A percentile compares a stretch with the other conserved stretches of the same genome.
phyloP scores from a whole-genome alignment of 2,888 invertebrate species.

The Lasioglossum villosulum region DNA sequence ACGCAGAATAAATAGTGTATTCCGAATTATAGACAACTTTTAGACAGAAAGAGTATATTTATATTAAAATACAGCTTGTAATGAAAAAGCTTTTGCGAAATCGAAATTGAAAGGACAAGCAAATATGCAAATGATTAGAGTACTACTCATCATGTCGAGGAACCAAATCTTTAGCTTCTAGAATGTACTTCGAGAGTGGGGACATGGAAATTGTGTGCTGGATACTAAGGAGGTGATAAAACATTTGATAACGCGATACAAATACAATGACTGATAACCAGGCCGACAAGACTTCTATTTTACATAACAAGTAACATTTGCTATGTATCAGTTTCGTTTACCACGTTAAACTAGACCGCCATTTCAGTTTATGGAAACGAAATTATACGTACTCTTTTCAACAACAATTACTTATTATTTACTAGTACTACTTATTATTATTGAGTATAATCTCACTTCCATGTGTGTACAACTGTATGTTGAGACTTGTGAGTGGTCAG shows the following conservation, averaged over 20 bases:
- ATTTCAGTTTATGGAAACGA: neutral
- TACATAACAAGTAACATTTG: neutral
- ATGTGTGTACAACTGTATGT: no score
- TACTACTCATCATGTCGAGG: neutral
- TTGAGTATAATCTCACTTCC: no score
- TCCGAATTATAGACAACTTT: no score
- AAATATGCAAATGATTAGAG: neutral
- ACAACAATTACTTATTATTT: no score
- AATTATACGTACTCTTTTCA: neutral
- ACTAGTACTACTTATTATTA: no score
- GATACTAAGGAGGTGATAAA: neutral
- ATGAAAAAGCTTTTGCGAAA: neutral
- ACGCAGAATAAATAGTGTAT: no score
- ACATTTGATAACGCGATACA: neutral
- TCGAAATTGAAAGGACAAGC: no score
- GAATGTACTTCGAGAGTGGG: neutral
- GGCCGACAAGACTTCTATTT: neutral
- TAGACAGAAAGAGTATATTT: no score
- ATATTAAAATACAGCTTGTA: no score
- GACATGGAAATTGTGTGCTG: neutral
- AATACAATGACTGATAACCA: neutral
- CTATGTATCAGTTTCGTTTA: neutral
- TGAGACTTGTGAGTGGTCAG: no score
- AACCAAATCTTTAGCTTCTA: neutral
- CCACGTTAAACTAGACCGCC: neutral